Evolutionary conservation across 2,888 invertebrate species (phyloP).

Genomic region (Parnassius apollo): DNA sequence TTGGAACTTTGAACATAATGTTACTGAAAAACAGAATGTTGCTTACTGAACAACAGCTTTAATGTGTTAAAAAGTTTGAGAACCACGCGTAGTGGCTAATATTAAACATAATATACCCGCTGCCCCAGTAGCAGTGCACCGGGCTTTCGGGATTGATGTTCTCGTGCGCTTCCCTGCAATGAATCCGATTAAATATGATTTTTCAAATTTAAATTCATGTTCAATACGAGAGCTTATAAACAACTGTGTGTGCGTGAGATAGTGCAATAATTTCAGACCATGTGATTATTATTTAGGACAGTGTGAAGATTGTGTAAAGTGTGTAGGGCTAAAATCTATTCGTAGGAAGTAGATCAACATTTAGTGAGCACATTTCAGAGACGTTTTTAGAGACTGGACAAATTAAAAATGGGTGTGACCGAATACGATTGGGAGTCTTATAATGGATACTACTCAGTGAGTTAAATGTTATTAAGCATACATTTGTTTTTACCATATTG

Average conservation of each 20-base stretch:
- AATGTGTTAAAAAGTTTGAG: conserved; percentile 54
- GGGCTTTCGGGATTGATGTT: conserved; percentile 63
- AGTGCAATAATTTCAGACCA: conserved; percentile 43
- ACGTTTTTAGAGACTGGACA: conserved; percentile 41
- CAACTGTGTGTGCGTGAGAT: conserved; percentile 73
- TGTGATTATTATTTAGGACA: conserved; percentile 41
- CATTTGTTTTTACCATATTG: too few species aligned
- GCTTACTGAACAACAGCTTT: background rate
- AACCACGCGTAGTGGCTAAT: conserved; percentile 63
- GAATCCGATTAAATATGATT: conserved; percentile 57
- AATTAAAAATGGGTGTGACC: conserved; percentile 73
- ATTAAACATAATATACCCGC: conserved; percentile 77
- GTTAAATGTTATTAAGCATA: conserved; percentile 36
- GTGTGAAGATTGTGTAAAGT: conserved; percentile 41
- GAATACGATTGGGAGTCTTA: conserved; percentile 75
- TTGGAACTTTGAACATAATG: conserved; percentile 24
- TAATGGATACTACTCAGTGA: conserved; percentile 74
- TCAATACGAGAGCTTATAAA: conserved; percentile 57
- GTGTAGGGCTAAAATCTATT: conserved; percentile 36
- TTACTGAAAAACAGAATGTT: background rate
- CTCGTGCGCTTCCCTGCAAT: conserved; percentile 52
- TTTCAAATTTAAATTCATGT: conserved; percentile 51
- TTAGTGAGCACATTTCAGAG: conserved; percentile 41
- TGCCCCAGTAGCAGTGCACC: conserved; percentile 72
- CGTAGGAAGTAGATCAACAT: conserved; percentile 35